Base-by-base conservation (phyloP, 1,140 invertebrate genomes). In the Nomia melanderi region DNA sequence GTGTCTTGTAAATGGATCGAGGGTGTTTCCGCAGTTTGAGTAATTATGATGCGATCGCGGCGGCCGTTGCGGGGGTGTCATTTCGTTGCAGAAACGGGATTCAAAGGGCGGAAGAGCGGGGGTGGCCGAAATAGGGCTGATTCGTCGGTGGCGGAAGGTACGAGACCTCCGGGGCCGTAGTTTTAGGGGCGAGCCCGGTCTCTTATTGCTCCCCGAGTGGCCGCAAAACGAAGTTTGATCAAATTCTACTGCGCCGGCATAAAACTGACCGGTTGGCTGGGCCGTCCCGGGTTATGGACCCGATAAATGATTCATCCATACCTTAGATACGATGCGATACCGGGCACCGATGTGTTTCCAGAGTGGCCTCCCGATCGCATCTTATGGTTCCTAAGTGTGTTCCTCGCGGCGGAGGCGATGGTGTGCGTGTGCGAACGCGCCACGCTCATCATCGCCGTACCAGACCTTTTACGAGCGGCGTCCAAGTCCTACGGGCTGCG, bases 221-320 rank as follows among this genome's bases (percentile, higher is more conserved):
- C 89, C 91, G 90, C 92, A 92, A 92, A 92, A 92, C 90, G 90
- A 92, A 92, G 88, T 92, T 92, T 92, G 91, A 92, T 92, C 92
- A 92, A 92, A 92, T 92, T 92, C 91, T 91, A 92, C 90, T 90
- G 88, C 86, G 88, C 88, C 77, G 86, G 88, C 90, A 92, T 92
- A 92, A 92, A 92, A 92, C 91, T 92, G 92, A 92, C 92, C 91
- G 80, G 59, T 36, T 78, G 33, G 65, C 74, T 57, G 47, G 33
- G 57, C 56, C 79, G 70, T 83, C 75, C 73, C 57, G 81, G 86
- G 84, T 89, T 89, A 91, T 89, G 86, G 84, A 63, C 79, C 85
- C 90, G 88, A 92, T 92, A 92, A 92, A 92, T 92, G 92, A 92
- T 92, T 92, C 92, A 92, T 92, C 88, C 87, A 81, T 81, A 84